Conservation (phyloP, 2,797 vertebrate genomes). For the Manis pentadactyla region DNA sequence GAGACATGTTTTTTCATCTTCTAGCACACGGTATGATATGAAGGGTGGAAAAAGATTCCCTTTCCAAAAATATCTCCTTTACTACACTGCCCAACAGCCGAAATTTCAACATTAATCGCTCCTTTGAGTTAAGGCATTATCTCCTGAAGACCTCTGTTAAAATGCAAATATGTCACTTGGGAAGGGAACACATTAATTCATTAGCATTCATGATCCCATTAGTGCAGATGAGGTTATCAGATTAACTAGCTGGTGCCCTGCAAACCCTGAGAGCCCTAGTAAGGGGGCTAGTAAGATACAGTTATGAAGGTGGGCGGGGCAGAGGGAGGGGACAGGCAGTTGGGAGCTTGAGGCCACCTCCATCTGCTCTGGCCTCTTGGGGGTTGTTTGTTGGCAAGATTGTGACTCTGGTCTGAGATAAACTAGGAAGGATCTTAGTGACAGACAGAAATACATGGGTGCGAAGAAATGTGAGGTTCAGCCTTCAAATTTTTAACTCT, state of each 20-base stretch:
- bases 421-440: not conserved
- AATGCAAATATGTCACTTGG: slow-evolving; percentile 80
- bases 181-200: slow-evolving; percentile 75
- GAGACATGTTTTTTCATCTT: slow-evolving; percentile 37
- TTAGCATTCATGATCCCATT: slow-evolving; percentile 79
- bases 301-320: not conserved
- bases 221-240: slow-evolving; percentile 75
- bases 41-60: slow-evolving; percentile 58
- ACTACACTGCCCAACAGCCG: slow-evolving; percentile 68
- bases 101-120: slow-evolving; percentile 78
- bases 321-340: not conserved
- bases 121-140: slow-evolving; percentile 78
- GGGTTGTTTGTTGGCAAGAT: not conserved
- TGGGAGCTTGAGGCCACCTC: not conserved
- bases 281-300: not conserved
- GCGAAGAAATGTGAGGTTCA: not conserved
- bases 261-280: slow-evolving; percentile 23
- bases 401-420: slow-evolving; percentile 7
- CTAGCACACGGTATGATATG: slow-evolving; percentile 61
- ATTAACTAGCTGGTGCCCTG: slow-evolving; percentile 63
- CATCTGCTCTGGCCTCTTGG: slow-evolving; percentile 20
- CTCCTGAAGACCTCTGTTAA: slow-evolving; percentile 78
- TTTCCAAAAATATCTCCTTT: slow-evolving; percentile 69
- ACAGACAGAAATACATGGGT: not conserved
- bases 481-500: not conserved